Base-by-base conservation (phyloP, 2,888 invertebrate species). In the Pherbina coryleti region DNA sequence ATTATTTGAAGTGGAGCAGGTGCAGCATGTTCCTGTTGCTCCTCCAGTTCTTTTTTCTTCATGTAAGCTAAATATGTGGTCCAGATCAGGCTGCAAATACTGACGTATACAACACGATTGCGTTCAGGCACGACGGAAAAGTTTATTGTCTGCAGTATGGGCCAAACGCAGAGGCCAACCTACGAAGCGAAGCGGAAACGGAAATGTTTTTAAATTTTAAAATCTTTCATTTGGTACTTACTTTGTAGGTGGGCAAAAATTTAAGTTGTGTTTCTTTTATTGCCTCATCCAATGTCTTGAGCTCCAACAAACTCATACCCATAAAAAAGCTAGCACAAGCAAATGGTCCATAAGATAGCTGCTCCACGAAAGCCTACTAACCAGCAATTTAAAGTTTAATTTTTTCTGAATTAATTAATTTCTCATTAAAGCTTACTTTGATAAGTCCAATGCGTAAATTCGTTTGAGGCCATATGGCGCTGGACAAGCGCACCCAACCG, bases 11-110 rank as follows among this genome's bases (percentile, higher is more conserved):
- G 4, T 5, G 22, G 22, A 19, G 2, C 55, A 11, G 17, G 17
- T 7, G 51, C 28, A 14, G 51, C 14, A 14, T 28, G 69, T 9
- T 69, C 44, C 2, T 28, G 44, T 14, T 37, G 11, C 69, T 72
- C 74, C 3, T 66, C 80, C 90, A 88, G 60, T 90, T 91, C 89
- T 49, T 91, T 81, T 80, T 93, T 92, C 88, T 95, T 95, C 92
- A 95, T 93, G 83, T 94, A 95, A 0, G 95, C 94, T 82, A 95
- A 90, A 86, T 93, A 95, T 19, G 93, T 92, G 0, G 95, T 95
- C 95, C 95, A 95, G 55, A 94, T 86, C 75, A 95, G 92, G 85
- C 95, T 95, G 78, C 93, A 94, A 0, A 92, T 87, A 83, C 94
- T 94, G 0, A 94, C 93, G 83, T 94, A 94, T 2, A 94, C 91